Evolutionary conservation across 2,888 invertebrate species (phyloP), one percentile per base, ranked within the genome.

Genomic region (Amiota mariae): DNA sequence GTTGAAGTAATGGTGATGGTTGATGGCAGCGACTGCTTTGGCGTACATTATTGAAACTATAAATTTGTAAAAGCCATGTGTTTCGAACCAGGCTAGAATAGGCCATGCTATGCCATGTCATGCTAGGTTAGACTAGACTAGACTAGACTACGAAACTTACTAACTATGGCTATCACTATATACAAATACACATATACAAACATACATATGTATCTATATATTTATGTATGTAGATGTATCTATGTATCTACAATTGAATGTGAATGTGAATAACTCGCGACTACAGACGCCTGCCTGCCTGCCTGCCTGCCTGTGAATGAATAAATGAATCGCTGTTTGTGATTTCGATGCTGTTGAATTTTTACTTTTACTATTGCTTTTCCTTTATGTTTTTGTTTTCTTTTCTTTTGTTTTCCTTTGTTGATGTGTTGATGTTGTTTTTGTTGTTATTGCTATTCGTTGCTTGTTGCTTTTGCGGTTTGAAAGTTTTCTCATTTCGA

Each of bases 401-500:
- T 24, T 36, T 36, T 36, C 36, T 36, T 36, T 36, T 36, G 4
- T 6, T 36, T 36, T 36, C 36, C 36, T 36, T 36, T 36, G 36
- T 36, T 36, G n/a, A n/a, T n/a, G n/a, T n/a, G n/a, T 36, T 36
- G 4, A 36, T 36, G 1, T 51, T n/a, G 54, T n/a, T n/a, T 78
- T 79, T 76, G 57, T 6, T 11, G 18, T 59, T 20, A 11, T 15
- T 15, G 20, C 63, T 63, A 72, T 73, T 76, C 59, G 59, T 20
- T 51, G 67, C 67, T 68, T 68, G 67, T 68, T 68, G 67, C 67
- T 68, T 49, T 68, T 68, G 67, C 54, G 67, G 67, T 68, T 36
- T 18, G 67, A 68, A 68, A 68, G 67, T 68, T 68, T 68, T 68
- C 67, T 68, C 67, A 68, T 68, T 68, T 68, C 54, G 67, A 68